Base-by-base conservation (phyloP, 2,888 invertebrate genomes). In the Polietes domitor region DNA sequence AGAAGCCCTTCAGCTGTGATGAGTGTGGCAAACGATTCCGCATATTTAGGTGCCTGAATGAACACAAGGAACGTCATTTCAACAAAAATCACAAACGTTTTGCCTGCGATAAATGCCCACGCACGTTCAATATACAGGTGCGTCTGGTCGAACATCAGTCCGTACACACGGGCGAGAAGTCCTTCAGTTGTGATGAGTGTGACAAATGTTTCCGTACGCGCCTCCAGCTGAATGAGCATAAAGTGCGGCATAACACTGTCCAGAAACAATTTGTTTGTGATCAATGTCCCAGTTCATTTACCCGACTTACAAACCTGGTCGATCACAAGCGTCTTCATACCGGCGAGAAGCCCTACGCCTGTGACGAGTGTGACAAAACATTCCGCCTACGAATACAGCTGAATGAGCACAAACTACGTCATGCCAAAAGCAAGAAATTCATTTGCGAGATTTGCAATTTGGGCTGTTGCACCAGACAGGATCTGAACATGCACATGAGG, bases 321-420 rank as follows among this genome's bases (percentile, higher is more conserved):
- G 53, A 53, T 5, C 53, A 53, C 10, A 53, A 53, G 21, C 17
- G 17, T 9, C 24, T 6, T 2, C 53, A 53, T 21, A 91, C 91
- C 0, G 92, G 92, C n/a, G 92, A 91, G 80, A 92, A 91, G 72
- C 91, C 92, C 0, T 89, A 88, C 47, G 83, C 85, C 10, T 91
- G 91, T 43, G 87, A 86, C 6, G 87, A 88, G 28, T 91, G 91
- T 17, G 90, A 88, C 26, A 88, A 89, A 32, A 82, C 88, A 2
- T 91, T 91, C 72, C 91, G 92, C 0, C 80, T 91, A 24, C 90
- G 89, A 74, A 89, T 89, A 86, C 91, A 92, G 7, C 85, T 91
- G 28, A 86, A 85, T 9, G 92, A 91, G 58, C 91, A 92, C 24
- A 88, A 88, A 74, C 37, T 90, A 86, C 89, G 91, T 0, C 91